A percentile compares a stretch with the other conserved stretches of the same genome.
These are phyloP conservation scores for Digitonthophagus gazella DNA, from an alignment of 2,888 invertebrate genomes.

Conservation along the genomic window DNA sequence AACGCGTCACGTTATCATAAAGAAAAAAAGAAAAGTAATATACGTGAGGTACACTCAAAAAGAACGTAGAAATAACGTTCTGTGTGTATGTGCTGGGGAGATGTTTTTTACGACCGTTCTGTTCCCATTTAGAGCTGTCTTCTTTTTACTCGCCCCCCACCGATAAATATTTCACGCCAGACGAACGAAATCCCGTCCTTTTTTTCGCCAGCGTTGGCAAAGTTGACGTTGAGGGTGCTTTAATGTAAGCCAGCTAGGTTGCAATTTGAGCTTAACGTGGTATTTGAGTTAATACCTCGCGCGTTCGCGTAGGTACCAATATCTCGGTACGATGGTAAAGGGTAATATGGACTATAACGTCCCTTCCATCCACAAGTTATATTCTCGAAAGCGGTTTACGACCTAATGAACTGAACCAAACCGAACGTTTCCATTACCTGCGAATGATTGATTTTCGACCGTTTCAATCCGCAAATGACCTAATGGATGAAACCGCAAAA, in stretches of 20 bases:
- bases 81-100: too few species aligned
- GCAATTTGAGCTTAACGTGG: too few species aligned
- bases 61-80: background rate
- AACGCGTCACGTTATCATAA: too few species aligned
- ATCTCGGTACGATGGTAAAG: too few species aligned
- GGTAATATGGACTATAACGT: background rate
- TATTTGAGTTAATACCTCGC: too few species aligned
- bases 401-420: background rate
- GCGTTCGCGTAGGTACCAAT: too few species aligned
- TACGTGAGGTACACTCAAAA: background rate
- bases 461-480: background rate
- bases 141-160: background rate
- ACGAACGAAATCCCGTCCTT: background rate
- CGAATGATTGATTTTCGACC: background rate
- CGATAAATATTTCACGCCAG: background rate
- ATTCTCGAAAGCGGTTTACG: background rate
- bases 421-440: background rate
- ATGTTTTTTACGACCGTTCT: background rate
- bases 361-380: background rate
- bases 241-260: too few species aligned
- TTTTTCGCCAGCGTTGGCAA: background rate
- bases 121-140: background rate
- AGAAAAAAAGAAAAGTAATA: too few species aligned
- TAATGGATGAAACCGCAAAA: background rate
- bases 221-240: background rate